Base-by-base conservation (phyloP, 2,113 vertebrate genomes). In the Oreochromis aureus region DNA sequence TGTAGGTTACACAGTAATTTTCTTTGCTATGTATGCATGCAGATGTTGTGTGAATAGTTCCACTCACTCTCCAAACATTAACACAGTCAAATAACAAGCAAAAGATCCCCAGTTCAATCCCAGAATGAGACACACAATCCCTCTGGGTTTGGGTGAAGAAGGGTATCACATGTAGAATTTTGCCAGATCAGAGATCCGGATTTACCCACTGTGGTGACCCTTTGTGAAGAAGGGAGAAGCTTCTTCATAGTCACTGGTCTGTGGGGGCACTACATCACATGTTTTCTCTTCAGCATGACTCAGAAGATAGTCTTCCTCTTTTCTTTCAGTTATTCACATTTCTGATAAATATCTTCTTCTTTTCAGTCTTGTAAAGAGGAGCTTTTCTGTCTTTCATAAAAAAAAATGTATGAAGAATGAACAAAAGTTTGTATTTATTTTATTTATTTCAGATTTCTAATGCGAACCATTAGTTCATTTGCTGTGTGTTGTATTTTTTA, bases 211-310 rank as follows among this genome's bases (percentile, higher is more conserved):
- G 2, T 69, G 36, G 1, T 69, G 63, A 69, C 63, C 34, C 34
- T 6, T 66, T 39, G 19, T 69, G 34, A 69, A 69, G 19, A 39
- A 69, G 19, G 34, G 66, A 73, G 5, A 24, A 73, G 66, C 39
- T 46, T 46, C 66, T 46, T 46, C 0, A 44, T 44, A 71, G 7
- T 71, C 66, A 0, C 24, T 71, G 44, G 36, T 0, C 39, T 46
- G 15, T 46, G 41, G 15, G 8, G 5, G 22, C 69, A 73, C 66
- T 73, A 46, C 66, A 73, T 46, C 41, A 73, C 41, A 6, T 46
- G 69, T 24, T 6, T 71, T 44, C 39, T 44, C 1, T 44, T 71
- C 66, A 71, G 0, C 8, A 24, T 24, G 7, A 44, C 63, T 71
- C 36, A 69, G 61, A 66, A 5, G 19, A 44, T 15, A 71, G 66